Base-by-base conservation (phyloP, 2,888 invertebrate species). In the Apamea epomidion region DNA sequence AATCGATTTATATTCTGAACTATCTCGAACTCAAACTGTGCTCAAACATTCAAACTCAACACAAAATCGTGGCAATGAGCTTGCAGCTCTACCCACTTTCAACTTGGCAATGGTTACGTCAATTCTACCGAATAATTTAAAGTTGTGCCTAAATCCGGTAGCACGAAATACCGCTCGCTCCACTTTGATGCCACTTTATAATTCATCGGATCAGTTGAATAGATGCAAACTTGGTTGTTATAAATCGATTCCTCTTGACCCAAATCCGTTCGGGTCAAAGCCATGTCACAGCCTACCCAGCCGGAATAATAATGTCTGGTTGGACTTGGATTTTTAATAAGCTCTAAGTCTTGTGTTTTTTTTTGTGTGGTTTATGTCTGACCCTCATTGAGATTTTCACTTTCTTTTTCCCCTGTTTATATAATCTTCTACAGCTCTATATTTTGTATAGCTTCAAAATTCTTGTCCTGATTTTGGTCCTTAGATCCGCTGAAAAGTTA, bases 211-310 rank as follows among this genome's bases (percentile, higher is more conserved):
- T 78, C 81, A 78, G 77, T 72, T 77, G 48, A 78, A 81, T 84
- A 80, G 86, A 82, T 86, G 83, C 84, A 83, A 82, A 85, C 74
- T 83, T 71, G 82, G 75, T 69, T 84, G 91, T 91, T 90, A 91
- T 92, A 92, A 92, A 96, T 96, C 95, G 96, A 96, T 96, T 94
- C 94, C 93, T 94, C 95, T 96, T 96, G 96, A 96, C 96, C 96
- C 89, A 95, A 94, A 94, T 95, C 91, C 90, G 88, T 54, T 75
- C 86, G 88, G 96, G 96, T 96, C 96, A 96, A 96, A 95, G 95
- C 94, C 96, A 93, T 93, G 95, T 93, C 92, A 90, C 92, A 87
- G 90, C 90, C 88, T 84, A 90, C 90, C 81, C 90, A 89, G 82
- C 87, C 92, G 85, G 94, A 93, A 95, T 95, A 88, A 85, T 77